phyloP scores from a whole-genome alignment of 1,140 invertebrate species.

The Teleogryllus occipitalis region DNA sequence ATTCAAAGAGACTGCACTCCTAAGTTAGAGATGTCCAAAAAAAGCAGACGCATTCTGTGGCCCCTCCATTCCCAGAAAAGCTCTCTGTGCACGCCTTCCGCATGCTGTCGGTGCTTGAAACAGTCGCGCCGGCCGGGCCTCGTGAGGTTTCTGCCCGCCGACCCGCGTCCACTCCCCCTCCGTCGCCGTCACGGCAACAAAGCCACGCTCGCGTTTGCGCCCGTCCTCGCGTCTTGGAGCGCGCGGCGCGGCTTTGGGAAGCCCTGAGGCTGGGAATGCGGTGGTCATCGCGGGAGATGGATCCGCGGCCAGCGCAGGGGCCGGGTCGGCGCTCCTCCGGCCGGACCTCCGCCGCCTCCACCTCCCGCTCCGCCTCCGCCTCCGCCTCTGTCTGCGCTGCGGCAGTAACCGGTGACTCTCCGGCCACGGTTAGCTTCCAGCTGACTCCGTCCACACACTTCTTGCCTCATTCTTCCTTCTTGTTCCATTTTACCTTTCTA shows the following conservation, averaged over 20 bases:
- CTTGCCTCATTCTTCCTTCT: too few species aligned
- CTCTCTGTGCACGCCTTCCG: not conserved
- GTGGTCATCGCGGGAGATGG: not conserved
- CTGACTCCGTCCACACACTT: too few species aligned
- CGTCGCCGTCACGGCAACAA: not conserved
- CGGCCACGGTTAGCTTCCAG: too few species aligned
- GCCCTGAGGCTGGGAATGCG: not conserved
- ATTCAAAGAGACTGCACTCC: too few species aligned
- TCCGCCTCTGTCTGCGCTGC: too few species aligned
- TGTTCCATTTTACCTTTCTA: too few species aligned
- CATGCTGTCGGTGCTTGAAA: not conserved
- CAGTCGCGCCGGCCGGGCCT: not conserved
- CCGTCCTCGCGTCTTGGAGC: too few species aligned
- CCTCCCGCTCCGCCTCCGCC: not conserved
- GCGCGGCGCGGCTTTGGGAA: not conserved
- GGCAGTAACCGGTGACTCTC: too few species aligned
- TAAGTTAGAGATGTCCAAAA: too few species aligned
- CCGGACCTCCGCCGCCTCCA: not conserved
- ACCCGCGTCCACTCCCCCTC: not conserved
- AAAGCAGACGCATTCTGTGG: too few species aligned
- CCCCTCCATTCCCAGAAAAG: too few species aligned
- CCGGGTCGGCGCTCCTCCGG: not conserved
- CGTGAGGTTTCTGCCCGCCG: not conserved
- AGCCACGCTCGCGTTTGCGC: too few species aligned
- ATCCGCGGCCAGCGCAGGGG: not conserved